Evolutionary conservation across 2,797 vertebrate genomes (phyloP).

Genomic region (Choloepus didactylus): DNA sequence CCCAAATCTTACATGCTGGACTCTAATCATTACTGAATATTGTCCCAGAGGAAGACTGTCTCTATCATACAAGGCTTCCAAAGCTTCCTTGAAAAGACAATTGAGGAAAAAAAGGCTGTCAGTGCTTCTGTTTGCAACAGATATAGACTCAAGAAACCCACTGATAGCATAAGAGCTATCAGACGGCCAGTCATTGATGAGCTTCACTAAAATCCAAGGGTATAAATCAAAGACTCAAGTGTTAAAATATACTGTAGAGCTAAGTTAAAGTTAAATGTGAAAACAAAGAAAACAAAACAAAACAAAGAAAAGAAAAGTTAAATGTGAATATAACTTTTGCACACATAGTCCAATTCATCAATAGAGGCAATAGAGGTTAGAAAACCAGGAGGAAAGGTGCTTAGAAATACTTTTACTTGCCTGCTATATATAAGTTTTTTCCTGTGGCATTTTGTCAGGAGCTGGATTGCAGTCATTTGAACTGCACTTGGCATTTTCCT

Average conservation of each 20-base stretch:
- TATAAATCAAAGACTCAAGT: background rate
- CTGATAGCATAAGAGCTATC: background rate
- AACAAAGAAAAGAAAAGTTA: background rate
- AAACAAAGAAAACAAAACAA: too few species aligned
- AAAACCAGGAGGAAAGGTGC: background rate
- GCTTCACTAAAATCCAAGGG: background rate
- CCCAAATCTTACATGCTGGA: too few species aligned
- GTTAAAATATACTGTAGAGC: background rate
- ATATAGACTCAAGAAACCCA: background rate
- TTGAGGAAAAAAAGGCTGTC: background rate
- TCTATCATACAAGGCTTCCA: background rate
- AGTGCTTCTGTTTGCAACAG: background rate
- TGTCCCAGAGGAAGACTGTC: background rate
- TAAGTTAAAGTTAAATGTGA: background rate
- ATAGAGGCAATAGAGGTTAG: background rate
- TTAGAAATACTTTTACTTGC: background rate
- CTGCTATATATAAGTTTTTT: background rate
- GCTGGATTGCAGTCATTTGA: background rate
- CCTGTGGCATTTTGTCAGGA: background rate
- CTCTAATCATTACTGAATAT: background rate
- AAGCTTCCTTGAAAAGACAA: background rate
- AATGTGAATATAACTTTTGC: background rate
- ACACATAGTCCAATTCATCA: background rate
- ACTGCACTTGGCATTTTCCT: background rate
- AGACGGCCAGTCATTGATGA: background rate